Evolutionary conservation across 92 coral and sea anemone species (phyloP).

Genomic region (Pocillopora grandis): DNA sequence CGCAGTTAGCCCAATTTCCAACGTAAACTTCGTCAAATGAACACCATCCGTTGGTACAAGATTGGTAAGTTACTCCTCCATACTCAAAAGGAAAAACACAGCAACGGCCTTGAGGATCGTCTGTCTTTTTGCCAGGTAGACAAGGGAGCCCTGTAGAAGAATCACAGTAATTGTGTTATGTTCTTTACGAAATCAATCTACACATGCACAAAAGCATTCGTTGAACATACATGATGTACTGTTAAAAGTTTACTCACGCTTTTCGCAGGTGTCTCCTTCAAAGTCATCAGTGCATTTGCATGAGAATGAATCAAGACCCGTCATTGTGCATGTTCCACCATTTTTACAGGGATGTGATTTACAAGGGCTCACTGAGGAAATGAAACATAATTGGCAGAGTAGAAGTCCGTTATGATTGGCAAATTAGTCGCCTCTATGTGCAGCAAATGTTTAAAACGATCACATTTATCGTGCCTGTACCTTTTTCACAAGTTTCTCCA

Average conservation of each 20-base stretch:
- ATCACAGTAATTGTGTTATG: no score
- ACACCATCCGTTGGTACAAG: background rate
- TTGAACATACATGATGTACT: no score
- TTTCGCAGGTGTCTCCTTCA: no score
- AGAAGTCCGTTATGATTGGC: no score
- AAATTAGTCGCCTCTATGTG: no score
- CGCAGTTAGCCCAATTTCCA: background rate
- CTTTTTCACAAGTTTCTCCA: conserved; percentile 1
- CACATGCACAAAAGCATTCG: no score
- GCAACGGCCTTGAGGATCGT: background rate
- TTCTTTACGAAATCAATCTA: no score
- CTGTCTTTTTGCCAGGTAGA: background rate
- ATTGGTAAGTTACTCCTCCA: background rate
- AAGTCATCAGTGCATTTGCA: background rate
- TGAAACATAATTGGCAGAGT: no score
- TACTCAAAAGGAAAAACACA: background rate
- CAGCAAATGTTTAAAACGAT: no score
- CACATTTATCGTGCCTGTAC: background rate
- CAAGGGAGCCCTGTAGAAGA: background rate
- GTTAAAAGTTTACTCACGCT: background rate
- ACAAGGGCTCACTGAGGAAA: no score
- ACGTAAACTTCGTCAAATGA: background rate
- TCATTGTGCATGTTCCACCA: no score
- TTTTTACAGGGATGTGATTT: no score
- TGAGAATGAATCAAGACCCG: background rate